Base-by-base conservation (phyloP, 2,797 vertebrate genomes). In the Botia kubotai region DNA sequence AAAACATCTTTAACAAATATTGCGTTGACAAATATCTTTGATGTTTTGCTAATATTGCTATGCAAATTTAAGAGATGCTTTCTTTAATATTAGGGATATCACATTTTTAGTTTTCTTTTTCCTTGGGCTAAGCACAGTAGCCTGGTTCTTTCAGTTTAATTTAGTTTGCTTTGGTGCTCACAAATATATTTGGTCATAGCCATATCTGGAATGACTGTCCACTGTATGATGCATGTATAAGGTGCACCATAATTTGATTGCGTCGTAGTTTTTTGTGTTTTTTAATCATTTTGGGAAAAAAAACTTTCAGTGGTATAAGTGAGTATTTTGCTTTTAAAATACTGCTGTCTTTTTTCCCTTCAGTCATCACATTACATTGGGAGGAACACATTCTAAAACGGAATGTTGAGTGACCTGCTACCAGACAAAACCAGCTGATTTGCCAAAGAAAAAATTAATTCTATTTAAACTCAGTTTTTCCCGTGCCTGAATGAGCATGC, bases 401-500 rank as follows among this genome's bases (percentile, higher is more conserved):
- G 26, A 75, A 69, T 79, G 36, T 68, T 72, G 74, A 72, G 52
- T 26, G 60, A 62, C 80, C 67, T 63, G 65, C 66, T 75, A 70
- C 55, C 87, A 84, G 76, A 74, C 81, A 21, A 53, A 87, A 86
- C 39, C 71, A 57, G 55, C 83, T 82, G 72, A 81, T 83, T 74
- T 55, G 74, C 0, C 79, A 29, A 78, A 84, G 4, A 39, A 74
- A 3, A 74, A 62, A 53, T 48, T 23, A 36, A 71, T 69, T n/a
- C 21, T 39, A 48, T 29, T 81, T 71, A 78, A 87, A 82, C 87
- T 57, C 83, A 66, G 81, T 85, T 86, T 16, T 19, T 33, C 60
- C 80, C 81, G 89, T 65, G 85, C 88, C 88, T 87, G 80, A 88
- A 89, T 85, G 94, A 97, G 96, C 94, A 98, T 98, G 97, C 95